Evolutionary conservation across 1,140 invertebrate species (phyloP), one percentile per base, ranked within the genome.

Genomic region (Vanessa atalanta): DNA sequence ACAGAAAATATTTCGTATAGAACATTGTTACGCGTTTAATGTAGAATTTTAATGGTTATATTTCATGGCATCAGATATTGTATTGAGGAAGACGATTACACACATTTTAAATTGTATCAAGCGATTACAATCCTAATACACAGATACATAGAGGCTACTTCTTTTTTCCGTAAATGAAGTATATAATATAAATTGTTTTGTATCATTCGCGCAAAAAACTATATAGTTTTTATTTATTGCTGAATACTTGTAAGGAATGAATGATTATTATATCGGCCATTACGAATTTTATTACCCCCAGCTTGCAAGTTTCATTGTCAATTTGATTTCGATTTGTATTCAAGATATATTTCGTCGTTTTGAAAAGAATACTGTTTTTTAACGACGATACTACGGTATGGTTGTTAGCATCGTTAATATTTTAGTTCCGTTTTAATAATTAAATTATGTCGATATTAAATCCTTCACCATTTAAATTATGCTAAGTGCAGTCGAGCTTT

Each of bases 121-220:
- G 31, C 13, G 26, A 61, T 61, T 37, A 7, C 31, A n/a, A 6
- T 37, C 6, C 57, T 61, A 37, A 61, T 31, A 15, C 1, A 11
- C 4, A 61, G 7, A 6, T 26, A 12, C 26, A 61, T 15, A 61
- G 11, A 23, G 57, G 11, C 15, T 31, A 37, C 31, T 31, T 37
- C 13, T 14, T 37, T 12, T 6, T 61, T 2, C 1, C 5, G 15
- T 31, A 2, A 37, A 60, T 14, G 1, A 26, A 60, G 31, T 11
- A 12, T 26, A 14, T 16, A 53, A 15, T 7, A 61, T 37, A n/a
- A 61, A 14, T 15, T 61, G 7, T 31, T 61, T 37, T 13, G 23
- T 61, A 61, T 60, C 26, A 60, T 61, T 61, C 31, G 20, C 26
- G 57, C 57, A 61, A 61, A 61, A 57, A 57, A n/a, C 31, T 12